These are phyloP conservation scores for Astreopora myriophthalma DNA, from an alignment of 64 coral and sea anemone species.

Conservation along the genomic window DNA sequence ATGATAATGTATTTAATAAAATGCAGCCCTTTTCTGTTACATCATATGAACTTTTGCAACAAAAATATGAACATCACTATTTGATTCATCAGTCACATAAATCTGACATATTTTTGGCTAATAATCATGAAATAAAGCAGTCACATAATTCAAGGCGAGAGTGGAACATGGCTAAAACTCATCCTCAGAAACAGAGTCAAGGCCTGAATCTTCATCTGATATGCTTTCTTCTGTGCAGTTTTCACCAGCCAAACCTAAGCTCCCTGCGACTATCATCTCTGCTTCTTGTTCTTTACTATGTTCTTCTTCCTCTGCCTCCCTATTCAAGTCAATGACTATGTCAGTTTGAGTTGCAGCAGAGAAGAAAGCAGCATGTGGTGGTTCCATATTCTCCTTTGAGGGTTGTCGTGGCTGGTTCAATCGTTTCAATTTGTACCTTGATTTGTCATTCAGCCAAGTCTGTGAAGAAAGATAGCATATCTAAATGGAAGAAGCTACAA, in stretches of 20 bases:
- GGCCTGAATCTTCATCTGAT: constrained; percentile 17
- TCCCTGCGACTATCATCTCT: not conserved
- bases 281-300: not conserved
- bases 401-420: constrained; percentile 8
- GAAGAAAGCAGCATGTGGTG: not conserved
- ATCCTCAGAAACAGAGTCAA: constrained; percentile 12
- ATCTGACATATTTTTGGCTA: constrained; percentile 1
- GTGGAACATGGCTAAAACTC: not conserved
- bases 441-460: constrained; percentile 34
- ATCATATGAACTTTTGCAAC: not conserved
- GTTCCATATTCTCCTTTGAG: not conserved
- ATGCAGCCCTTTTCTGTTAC: not conserved
- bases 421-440: constrained; percentile 3
- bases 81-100: not conserved
- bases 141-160: not conserved
- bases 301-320: not conserved
- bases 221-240: not conserved
- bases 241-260: not conserved
- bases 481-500: not conserved
- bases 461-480: not conserved
- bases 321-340: not conserved
- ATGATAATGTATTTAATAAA: not conserved
- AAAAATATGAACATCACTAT: not conserved
- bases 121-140: not conserved
- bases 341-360: not conserved